phyloP scores from a whole-genome alignment of 2,113 vertebrate species.

The Hyaena hyaena region DNA sequence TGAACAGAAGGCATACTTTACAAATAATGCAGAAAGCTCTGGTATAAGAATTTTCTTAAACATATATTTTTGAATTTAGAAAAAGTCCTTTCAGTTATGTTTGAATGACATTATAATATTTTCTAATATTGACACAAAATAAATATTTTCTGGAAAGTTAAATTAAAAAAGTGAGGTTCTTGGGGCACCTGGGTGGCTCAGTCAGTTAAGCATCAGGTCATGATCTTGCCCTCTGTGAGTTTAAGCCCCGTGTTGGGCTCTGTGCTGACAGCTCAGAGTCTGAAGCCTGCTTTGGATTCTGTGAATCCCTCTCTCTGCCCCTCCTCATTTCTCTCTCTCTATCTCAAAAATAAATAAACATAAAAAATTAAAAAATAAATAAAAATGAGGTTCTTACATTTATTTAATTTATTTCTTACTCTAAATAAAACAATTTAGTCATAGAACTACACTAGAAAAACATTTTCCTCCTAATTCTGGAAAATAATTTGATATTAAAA shows the following conservation, averaged over 20 bases:
- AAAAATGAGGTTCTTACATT: background rate
- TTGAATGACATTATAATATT: background rate
- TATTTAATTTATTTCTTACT: background rate
- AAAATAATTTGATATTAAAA: background rate
- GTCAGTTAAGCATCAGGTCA: no score
- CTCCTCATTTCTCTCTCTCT: no score
- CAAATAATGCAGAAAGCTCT: background rate
- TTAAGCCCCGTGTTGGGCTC: no score
- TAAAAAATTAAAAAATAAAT: background rate
- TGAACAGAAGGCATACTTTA: background rate
- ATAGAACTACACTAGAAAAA: background rate
- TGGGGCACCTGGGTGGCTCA: no score
- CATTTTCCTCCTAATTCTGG: background rate
- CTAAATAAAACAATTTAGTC: background rate
- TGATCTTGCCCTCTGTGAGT: no score
- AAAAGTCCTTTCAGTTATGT: background rate
- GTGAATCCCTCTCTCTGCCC: no score
- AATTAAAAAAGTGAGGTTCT: background rate
- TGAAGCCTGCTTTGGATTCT: no score
- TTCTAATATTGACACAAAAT: constrained; percentile 1
- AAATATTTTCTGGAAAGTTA: background rate
- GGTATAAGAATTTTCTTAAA: background rate
- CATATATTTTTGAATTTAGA: background rate
- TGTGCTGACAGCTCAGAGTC: no score
- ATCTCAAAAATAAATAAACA: no score